Evolutionary conservation across 1,140 invertebrate genomes (phyloP), one percentile per base, ranked within the genome.

Genomic region (Manduca sexta): DNA sequence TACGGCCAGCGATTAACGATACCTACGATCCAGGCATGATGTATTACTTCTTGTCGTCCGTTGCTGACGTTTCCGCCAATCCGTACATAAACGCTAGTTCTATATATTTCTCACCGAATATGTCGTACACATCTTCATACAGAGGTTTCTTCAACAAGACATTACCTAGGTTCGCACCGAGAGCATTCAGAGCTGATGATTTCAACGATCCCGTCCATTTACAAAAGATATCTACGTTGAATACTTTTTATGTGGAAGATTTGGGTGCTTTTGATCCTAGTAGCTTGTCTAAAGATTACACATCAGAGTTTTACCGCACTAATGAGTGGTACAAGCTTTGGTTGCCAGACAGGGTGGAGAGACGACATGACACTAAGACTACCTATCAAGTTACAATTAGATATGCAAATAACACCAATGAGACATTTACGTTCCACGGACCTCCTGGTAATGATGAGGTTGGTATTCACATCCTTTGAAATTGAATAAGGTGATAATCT

Each of bases 121-220:
- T 92, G 84, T 96, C 95, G 0, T 99, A 98, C 69, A 94, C 97
- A 0, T 94, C 97, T 0, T 98, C 96, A 18, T 98, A 98, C 72
- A 88, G 94, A 74, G 96, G 95, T 15, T 97, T 97, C 86, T 98
- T 98, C 84, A 99, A 99, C 79, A 97, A 96, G 78, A 99, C 98
- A 0, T 90, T 99, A 77, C 95, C 95, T 0, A 88, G 96, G 59
- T 99, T 99, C 87, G 98, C 96, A 7, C 97, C 98, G 0, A 89
- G 97, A 74, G 96, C 97, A 0, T 98, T 92, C 65, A 90, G 96
- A 61, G 90, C 92, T 30, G 96, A 97, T 76, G 96, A 98, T 85
- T 98, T 97, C 64, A 97, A 97, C 73, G 95, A 98, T 86, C 95
- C 96, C 0, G 94, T 97, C 51, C 95, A 97, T 86, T 74, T 97